Percentiles rank a stretch among this genome's conserved stretches.
Conservation (phyloP, 2,797 vertebrate genomes). For the Spinus olivaceus region DNA sequence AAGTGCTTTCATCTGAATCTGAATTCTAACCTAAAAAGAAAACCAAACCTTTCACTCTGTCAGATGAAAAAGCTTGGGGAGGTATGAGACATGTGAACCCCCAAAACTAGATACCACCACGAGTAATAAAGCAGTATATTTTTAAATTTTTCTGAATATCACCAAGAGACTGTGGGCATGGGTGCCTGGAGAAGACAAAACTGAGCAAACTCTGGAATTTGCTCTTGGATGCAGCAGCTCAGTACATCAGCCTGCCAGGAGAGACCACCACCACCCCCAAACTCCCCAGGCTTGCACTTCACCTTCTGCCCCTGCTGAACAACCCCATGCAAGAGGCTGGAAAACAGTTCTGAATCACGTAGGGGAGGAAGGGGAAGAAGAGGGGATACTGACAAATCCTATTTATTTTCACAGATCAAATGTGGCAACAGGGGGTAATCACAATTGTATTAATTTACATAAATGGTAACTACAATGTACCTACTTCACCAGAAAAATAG, state of each 20-base stretch:
- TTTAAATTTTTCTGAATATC: not conserved
- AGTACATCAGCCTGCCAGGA: not conserved
- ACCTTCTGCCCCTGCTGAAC: not conserved
- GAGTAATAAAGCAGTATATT: not conserved
- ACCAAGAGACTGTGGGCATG: accelerated
- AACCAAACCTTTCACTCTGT: not conserved
- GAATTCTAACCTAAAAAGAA: not conserved
- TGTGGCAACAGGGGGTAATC: not conserved
- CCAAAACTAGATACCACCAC: not conserved
- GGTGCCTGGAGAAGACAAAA: not conserved
- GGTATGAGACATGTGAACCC: not conserved
- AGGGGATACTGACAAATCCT: not conserved
- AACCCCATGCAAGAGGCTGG: accelerated
- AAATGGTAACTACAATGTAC: not conserved
- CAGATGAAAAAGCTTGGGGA: not conserved
- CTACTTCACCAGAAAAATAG: not conserved
- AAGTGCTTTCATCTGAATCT: not conserved
- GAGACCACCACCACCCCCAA: not conserved
- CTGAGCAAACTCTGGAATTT: not conserved
- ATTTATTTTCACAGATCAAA: not conserved
- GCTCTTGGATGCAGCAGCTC: not conserved
- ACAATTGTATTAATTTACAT: not conserved
- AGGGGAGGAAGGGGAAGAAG: not conserved
- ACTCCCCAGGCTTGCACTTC: not conserved
- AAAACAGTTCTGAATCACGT: not conserved